These are phyloP conservation scores for Ammospiza caudacuta DNA, from an alignment of 2,113 vertebrate genomes.

Conservation along the genomic window DNA sequence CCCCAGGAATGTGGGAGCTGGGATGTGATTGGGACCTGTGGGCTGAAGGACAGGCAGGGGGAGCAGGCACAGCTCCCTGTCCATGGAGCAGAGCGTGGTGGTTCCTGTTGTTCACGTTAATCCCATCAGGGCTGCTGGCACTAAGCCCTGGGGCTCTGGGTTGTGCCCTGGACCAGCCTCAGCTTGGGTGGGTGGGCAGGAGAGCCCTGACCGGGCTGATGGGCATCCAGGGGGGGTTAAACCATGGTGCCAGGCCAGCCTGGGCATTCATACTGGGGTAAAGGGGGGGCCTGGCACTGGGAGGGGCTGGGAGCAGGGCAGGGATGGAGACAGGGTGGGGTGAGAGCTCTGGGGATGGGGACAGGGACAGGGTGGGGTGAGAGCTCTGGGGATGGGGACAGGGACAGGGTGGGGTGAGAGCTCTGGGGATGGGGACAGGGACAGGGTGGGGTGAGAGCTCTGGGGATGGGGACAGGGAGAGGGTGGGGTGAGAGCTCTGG, in stretches of 20 bases:
- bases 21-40: neutral
- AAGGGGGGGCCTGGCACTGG: too few relatives aligned
- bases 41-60: neutral
- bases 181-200: neutral
- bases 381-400: neutral
- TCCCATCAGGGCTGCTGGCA: slow-evolving; percentile 1
- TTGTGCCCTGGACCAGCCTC: neutral
- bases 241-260: neutral
- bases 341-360: neutral
- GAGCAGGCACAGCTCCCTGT: neutral
- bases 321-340: neutral
- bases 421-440: too few relatives aligned
- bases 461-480: neutral
- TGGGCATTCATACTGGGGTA: neutral
- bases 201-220: neutral
- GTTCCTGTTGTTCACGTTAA: neutral
- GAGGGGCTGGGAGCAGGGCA: neutral
- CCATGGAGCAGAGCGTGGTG: neutral
- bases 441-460: too few relatives aligned
- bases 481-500: neutral
- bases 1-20: neutral
- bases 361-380: neutral
- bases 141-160: neutral
- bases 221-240: neutral
- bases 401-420: too few relatives aligned